These are phyloP conservation scores for Pseudorhiza aurosa DNA, from an alignment of 30 jellyfish, hydroid and myxozoan species.

Conservation along the genomic window DNA sequence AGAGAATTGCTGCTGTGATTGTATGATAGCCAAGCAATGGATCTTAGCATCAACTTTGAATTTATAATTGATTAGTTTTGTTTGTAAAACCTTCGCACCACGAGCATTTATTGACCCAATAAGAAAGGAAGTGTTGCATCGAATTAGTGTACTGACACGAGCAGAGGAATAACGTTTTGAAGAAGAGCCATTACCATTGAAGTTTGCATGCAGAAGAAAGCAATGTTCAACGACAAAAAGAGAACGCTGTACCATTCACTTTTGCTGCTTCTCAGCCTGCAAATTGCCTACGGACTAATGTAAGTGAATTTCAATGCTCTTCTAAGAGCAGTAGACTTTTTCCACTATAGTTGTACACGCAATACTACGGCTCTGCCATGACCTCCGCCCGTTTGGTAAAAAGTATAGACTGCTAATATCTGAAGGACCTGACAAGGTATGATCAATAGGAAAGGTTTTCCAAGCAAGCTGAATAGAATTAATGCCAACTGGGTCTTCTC, in stretches of 20 bases:
- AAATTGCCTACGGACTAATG: background rate
- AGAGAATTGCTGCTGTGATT: slow-evolving; percentile 46
- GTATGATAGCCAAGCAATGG: slow-evolving; percentile 11
- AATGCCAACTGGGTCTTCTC: too few relatives aligned
- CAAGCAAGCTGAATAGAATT: too few relatives aligned
- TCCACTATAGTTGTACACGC: too few relatives aligned
- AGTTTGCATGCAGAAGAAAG: too few relatives aligned
- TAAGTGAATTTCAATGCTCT: background rate
- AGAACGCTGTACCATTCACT: background rate
- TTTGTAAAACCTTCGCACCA: slow-evolving; percentile 16
- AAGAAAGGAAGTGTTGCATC: slow-evolving; percentile 14
- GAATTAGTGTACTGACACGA: background rate
- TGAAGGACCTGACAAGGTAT: too few relatives aligned
- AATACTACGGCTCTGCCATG: too few relatives aligned
- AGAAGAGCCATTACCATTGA: too few relatives aligned
- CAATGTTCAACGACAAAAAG: too few relatives aligned
- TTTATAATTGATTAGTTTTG: slow-evolving; percentile 30
- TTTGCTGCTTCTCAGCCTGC: background rate
- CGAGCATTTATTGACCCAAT: slow-evolving; percentile 25
- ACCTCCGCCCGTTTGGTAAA: too few relatives aligned
- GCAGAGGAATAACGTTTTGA: background rate
- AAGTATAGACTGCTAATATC: too few relatives aligned
- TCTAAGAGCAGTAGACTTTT: too few relatives aligned
- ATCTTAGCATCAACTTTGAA: slow-evolving; percentile 33
- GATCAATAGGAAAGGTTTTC: too few relatives aligned